Evolutionary conservation across 2,113 vertebrate genomes (phyloP), one percentile per base, ranked within the genome.

Genomic region (Triplophysa siluroides): DNA sequence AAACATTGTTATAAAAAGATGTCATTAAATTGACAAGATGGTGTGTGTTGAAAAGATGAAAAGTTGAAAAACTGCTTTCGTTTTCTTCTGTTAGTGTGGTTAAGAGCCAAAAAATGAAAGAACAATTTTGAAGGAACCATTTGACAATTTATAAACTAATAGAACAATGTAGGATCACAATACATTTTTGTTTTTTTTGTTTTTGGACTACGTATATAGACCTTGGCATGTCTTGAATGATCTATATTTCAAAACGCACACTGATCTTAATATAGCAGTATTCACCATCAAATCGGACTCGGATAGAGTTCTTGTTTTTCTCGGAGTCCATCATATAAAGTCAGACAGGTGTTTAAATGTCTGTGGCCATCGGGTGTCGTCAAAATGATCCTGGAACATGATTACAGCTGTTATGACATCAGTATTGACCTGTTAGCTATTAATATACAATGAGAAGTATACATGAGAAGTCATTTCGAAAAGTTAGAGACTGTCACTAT

Each of bases 361-460:
- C 72, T 76, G 64, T 26, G 24, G 41, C 43, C 14, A 61, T 76
- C 43, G 18, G n/a, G 47, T 76, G 54, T 81, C 56, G 38, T 75
- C 52, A 76, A 24, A 81, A 41, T 56, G 52, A 73, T 47, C 23
- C 16, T 61, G 67, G 64, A 38, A 18, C 68, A 74, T 33, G 71
- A 45, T 23, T 74, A 66, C 24, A 67, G 81, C 76, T 76, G 73
- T 63, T 69, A 74, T 75, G 71, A 66, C 21, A n/a, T 79, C 64
- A 80, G 84, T 45, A 79, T 78, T 91, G 83, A 88, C 85, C 81
- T 1, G 45, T 14, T 8, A 56, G 74, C 87, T 88, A 89, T 87
- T 87, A 82, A 88, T 88, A 91, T 65, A 81, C 52, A 0, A 73
- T 87, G 87, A 89, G 82, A 29, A 3, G 29, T 43, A 29, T 80